Conservation (phyloP, 2,888 invertebrate species). For the Sturmia bella region DNA sequence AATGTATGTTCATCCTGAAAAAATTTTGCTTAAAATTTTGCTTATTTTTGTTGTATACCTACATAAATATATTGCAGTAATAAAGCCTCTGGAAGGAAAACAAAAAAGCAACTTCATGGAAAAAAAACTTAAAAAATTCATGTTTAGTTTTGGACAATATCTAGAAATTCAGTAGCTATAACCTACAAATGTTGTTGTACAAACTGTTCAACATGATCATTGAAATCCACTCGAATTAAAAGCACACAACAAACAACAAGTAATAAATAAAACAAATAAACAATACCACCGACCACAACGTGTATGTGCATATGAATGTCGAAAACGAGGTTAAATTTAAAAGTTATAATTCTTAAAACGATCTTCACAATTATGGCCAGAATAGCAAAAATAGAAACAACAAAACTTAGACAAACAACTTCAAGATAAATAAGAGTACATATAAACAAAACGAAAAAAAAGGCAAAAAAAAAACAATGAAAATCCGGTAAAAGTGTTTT, state of each 20-base stretch:
- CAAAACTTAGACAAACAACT: slow-evolving; percentile 33
- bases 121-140: neutral
- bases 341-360: slow-evolving; percentile 59
- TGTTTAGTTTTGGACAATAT: slow-evolving; percentile 13
- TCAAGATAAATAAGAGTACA: slow-evolving; percentile 23
- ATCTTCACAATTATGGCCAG: slow-evolving; percentile 58
- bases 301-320: slow-evolving; percentile 38
- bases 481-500: neutral
- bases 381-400: slow-evolving; percentile 10
- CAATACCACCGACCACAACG: slow-evolving; percentile 17
- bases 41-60: no score
- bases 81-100: no score
- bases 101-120: no score
- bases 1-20: no score
- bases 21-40: no score
- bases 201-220: slow-evolving; percentile 40
- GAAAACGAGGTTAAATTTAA: slow-evolving; percentile 66
- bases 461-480: slow-evolving; percentile 7
- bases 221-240: slow-evolving; percentile 19
- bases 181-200: slow-evolving; percentile 21
- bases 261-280: slow-evolving; percentile 28
- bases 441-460: slow-evolving; percentile 10
- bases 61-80: no score
- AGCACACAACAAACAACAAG: slow-evolving; percentile 13
- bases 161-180: slow-evolving; percentile 41